Evolutionary conservation across 2,888 invertebrate species (phyloP), one percentile per base, ranked within the genome.

Genomic region (Desoria tigrina): DNA sequence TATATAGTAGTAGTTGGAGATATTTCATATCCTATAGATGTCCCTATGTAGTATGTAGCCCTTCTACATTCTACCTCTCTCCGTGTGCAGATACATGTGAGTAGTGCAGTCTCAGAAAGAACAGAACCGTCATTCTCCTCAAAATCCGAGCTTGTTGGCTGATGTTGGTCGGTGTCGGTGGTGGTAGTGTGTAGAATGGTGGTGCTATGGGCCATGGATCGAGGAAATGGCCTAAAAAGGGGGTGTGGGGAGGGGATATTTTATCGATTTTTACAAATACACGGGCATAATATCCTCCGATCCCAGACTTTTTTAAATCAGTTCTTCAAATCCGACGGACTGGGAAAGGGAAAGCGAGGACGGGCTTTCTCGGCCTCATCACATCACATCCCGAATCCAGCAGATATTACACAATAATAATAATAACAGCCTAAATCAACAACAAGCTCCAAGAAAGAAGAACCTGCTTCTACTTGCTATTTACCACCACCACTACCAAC

Each of bases 231-330:
- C n/a, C n/a, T n/a, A n/a, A n/a, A n/a, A n/a, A n/a, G 62, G 37
- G 55, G 32, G 66, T 56, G 66, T 66, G 65, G 67, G 65, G 66
- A 70, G 66, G 60, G 54, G 58, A 59, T 18, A 23, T 42, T 54
- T 32, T 67, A 70, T 70, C 66, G 70, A 70, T 70, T 70, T 70
- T n/a, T n/a, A n/a, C n/a, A n/a, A n/a, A n/a, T 70, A 62, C 61
- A 63, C 42, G 57, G 65, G 63, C 61, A 65, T 63, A 32, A 69
- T 62, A 69, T 63, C 61, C 45, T 63, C 61, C 54, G 63, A 57
- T 63, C 55, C 56, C 45, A 62, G 60, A 61, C 61, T 65, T 68
- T 68, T 63, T 61, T 51, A 61, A 58, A 65, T 66, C 68, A 53
- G 55, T 61, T 51, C 50, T n/a, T 56, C n/a, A n/a, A n/a, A n/a